A percentile compares a stretch with the other conserved stretches of the same genome.
These are phyloP conservation scores for Drosophila histrio DNA, from an alignment of 2,888 invertebrate species.

Conservation along the genomic window DNA sequence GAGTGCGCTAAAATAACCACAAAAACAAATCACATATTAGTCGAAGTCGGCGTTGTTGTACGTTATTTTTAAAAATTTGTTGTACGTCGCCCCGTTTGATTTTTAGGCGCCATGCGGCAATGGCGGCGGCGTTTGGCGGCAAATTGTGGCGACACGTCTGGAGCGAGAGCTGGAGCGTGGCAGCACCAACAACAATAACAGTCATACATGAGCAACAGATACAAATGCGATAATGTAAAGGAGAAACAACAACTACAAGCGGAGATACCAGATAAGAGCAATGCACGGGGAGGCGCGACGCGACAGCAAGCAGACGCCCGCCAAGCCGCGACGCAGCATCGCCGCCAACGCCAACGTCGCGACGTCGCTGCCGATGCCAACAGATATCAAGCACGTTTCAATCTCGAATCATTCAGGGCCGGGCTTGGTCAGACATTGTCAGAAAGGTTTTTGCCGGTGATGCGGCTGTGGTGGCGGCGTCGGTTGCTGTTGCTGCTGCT, in stretches of 20 bases:
- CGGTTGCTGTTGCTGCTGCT: constrained; percentile 8
- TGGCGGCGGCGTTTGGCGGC: constrained; percentile 69
- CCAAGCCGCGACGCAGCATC: constrained; percentile 43
- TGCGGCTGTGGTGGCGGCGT: background rate
- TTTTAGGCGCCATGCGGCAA: constrained; percentile 73
- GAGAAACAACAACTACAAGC: constrained; percentile 34
- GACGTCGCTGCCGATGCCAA: constrained; percentile 52
- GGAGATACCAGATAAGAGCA: constrained; percentile 64
- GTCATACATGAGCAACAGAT: constrained; percentile 30
- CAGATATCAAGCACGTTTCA: constrained; percentile 71
- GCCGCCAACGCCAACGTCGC: constrained; percentile 26
- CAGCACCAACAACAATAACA: constrained; percentile 50
- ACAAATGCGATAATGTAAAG: constrained; percentile 53
- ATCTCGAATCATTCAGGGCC: constrained; percentile 63
- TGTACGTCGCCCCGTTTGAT: constrained; percentile 69
- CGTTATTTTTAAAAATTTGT: constrained; percentile 64
- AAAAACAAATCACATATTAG: constrained; percentile 73
- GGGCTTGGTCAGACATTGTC: constrained; percentile 40
- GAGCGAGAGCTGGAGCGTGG: constrained; percentile 62
- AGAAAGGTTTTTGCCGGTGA: constrained; percentile 46
- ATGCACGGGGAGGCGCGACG: constrained; percentile 46
- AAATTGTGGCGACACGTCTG: constrained; percentile 82
- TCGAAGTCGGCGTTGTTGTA: constrained; percentile 47
- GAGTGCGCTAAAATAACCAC: constrained; percentile 56
- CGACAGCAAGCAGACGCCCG: constrained; percentile 57